Evolutionary conservation across 2,113 vertebrate genomes (phyloP).

Genomic region (Fregetta grallaria): DNA sequence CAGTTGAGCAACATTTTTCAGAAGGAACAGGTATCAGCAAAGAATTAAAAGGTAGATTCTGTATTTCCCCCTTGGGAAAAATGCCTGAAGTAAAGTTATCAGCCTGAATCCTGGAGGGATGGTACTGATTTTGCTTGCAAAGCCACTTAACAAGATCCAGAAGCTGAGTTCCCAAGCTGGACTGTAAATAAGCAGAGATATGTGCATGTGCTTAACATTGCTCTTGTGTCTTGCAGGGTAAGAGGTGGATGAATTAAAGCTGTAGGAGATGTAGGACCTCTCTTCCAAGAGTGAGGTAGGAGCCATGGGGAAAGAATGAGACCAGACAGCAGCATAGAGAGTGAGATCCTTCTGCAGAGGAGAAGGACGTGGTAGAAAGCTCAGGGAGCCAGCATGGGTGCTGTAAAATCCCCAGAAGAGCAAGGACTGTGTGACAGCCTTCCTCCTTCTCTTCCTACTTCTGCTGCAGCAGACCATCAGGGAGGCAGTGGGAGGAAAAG

Average conservation of each 20-base stretch:
- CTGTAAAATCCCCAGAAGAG: background rate
- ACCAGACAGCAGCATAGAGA: background rate
- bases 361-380: background rate
- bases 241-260: background rate
- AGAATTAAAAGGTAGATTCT: background rate
- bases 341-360: background rate
- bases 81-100: background rate
- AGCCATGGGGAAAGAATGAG: background rate
- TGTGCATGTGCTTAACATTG: background rate
- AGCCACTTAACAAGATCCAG: background rate
- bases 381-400: background rate
- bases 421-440: background rate
- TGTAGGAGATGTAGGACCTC: background rate
- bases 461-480: background rate
- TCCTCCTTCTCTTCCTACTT: background rate
- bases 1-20: background rate
- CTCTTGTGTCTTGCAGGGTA: accelerated
- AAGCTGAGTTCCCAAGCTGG: background rate
- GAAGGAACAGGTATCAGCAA: background rate
- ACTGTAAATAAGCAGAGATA: background rate
- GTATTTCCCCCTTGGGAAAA: background rate
- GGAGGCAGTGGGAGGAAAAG: background rate
- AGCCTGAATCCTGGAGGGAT: background rate
- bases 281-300: background rate
- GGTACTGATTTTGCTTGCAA: background rate